A percentile compares a stretch with the other conserved stretches of the same genome.
These are phyloP conservation scores for Crax fasciolata DNA, from an alignment of 2,797 vertebrate genomes.

Conservation along the genomic window DNA sequence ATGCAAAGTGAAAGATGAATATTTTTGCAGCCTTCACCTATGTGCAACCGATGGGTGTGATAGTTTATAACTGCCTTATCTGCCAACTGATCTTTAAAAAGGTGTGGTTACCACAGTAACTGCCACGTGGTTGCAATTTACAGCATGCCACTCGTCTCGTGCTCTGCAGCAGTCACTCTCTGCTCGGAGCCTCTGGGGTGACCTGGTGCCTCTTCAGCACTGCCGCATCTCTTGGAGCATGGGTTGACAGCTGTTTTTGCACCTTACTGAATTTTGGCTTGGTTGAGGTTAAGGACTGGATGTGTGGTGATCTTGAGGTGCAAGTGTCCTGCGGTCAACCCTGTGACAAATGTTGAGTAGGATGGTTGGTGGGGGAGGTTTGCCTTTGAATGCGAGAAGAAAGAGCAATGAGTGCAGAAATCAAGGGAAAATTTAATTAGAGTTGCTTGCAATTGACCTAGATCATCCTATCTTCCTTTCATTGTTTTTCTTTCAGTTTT, in stretches of 20 bases:
- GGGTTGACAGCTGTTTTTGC: background rate
- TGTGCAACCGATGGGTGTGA: background rate
- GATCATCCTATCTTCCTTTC: background rate
- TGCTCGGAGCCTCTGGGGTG: background rate
- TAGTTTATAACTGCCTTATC: constrained; percentile 5
- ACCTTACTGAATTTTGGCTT: background rate
- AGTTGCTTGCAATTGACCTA: background rate
- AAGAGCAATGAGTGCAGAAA: background rate
- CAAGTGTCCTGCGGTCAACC: rapidly evolving
- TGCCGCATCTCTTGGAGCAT: background rate
- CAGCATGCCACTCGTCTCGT: background rate
- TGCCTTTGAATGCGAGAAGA: background rate
- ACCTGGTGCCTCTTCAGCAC: background rate
- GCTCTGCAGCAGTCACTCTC: background rate
- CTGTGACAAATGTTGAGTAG: rapidly evolving
- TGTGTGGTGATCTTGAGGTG: background rate
- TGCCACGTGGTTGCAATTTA: background rate
- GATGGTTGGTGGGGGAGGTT: background rate
- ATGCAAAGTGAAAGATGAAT: background rate
- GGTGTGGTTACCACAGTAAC: constrained; percentile 49
- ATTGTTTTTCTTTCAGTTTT: background rate
- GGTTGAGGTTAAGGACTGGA: background rate
- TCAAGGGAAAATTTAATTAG: background rate
- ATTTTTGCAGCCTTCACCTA: constrained; percentile 14
- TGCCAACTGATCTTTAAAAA: constrained; percentile 22